Evolutionary conservation across 2,888 invertebrate species (phyloP), one percentile per base, ranked within the genome.

Genomic region (Trichogramma evanescens): DNA sequence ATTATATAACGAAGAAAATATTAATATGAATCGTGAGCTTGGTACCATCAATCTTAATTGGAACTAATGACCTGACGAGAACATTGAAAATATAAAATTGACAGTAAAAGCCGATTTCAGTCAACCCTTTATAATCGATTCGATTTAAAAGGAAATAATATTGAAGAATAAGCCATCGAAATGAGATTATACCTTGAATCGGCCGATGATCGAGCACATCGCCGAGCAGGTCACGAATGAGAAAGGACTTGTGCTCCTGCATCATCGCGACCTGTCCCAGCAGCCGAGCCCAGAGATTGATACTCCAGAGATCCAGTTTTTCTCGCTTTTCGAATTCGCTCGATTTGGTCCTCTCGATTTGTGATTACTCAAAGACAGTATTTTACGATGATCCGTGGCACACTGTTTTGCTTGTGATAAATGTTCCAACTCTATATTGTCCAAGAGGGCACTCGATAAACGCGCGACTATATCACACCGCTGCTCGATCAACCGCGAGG

Each of bases 171-270:
- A 26, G 26, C 26, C 26, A 45, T 6, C 39, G 43, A 53, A 42
- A 57, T 40, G 44, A 6, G 54, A 39, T 39, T 73, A 83, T 73
- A 83, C 84, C 82, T 70, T 82, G 82, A 66, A 80, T 80, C 26
- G 26, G 26, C 63, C 77, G 71, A 46, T 77, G 75, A 49, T 74
- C 76, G 67, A 89, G 75, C 64, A 89, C 87, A 72, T 93, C 92
- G 9, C 92, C 89, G 56, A 93, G 82, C 51, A 93, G 83, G 77
- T 93, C 92, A 72, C 88, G 86, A 67, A 93, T 93, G 64, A 93
- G 79, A 78, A 93, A 93, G 7, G 92, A 93, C 75, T 91, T 91
- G 70, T 76, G 76, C 64, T 78, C 77, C 69, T 78, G 78, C 79
- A 78, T 78, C 68, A 66, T 74, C 13, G 58, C 49, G 43, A 48